phyloP scores from a whole-genome alignment of 2,113 vertebrate genomes.

The Dascyllus trimaculatus region DNA sequence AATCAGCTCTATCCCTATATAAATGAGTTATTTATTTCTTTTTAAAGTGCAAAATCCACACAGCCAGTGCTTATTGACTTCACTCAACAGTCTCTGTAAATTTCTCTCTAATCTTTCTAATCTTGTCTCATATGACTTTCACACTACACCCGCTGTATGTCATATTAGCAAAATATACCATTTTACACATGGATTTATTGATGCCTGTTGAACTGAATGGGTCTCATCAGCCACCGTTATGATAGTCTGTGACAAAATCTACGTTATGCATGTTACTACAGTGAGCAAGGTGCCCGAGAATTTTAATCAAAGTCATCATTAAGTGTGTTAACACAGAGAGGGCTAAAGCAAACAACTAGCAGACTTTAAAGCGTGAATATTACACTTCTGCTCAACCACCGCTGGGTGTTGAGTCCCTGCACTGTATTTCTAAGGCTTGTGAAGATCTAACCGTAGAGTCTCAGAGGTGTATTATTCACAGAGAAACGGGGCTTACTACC shows the following conservation, averaged over 20 bases:
- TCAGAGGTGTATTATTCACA: slow-evolving; percentile 73
- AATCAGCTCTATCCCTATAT: neutral
- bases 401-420: slow-evolving; percentile 51
- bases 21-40: slow-evolving; percentile 7
- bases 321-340: slow-evolving; percentile 40
- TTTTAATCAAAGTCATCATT: slow-evolving; percentile 47
- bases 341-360: slow-evolving; percentile 58
- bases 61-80: neutral
- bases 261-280: slow-evolving; percentile 15
- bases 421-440: slow-evolving; percentile 58
- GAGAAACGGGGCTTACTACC: slow-evolving; percentile 56
- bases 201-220: neutral
- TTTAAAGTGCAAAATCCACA: neutral
- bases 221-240: slow-evolving; percentile 13
- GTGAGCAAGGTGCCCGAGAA: slow-evolving; percentile 25
- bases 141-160: neutral
- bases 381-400: slow-evolving; percentile 33
- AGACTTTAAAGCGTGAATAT: slow-evolving; percentile 21
- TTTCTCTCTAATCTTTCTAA: slow-evolving; percentile 4
- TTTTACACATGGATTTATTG: neutral
- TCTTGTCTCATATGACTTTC: neutral
- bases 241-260: neutral
- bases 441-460: slow-evolving; percentile 56
- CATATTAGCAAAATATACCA: neutral
- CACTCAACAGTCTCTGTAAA: slow-evolving; percentile 5